Evolutionary conservation across 2,113 vertebrate species (phyloP), one percentile per base, ranked within the genome.

Genomic region (Siniperca knerii): DNA sequence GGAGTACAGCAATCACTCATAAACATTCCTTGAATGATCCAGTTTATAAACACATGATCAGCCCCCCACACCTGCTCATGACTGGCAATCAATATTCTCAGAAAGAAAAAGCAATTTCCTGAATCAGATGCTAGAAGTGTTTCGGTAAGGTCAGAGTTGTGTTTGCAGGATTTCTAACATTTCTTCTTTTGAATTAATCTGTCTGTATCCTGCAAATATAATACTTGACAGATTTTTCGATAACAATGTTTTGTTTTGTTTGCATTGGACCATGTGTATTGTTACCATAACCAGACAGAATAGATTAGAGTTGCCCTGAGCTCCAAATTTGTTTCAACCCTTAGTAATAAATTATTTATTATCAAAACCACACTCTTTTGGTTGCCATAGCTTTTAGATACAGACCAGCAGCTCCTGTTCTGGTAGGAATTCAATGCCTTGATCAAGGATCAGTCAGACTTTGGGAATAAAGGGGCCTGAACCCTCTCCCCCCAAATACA

Each of bases 1-100:
- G 21, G 21, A 37, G 44, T 23, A 37, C 70, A 80, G 82, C 57
- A 77, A 87, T 92, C 87, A 89, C 79, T 92, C 89, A 92, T 80
- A 81, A 81, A 82, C 77, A 81, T 75, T 77, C 81, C 75, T 65
- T 58, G 77, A 92, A 86, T 81, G 88, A 83, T 85, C 82, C 60
- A 6, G 54, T 75, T 60, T 52, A 82, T 70, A 87, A 88, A 87
- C 77, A 87, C 64, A 77, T 69, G 83, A 88, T 79, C 77, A 44
- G 76, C 64, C 57, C 37, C 25, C 60, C 62, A 61, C 83, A 86
- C 87, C 87, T 88, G 79, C 70, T 86, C 73, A 33, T 48, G 73
- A 85, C 82, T 66, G 44, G 0, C 54, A 9, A 81, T 91, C 87
- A 61, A 90, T 91, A 90, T 50, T 62, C 75, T 75, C 25, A 11